Evolutionary conservation across 2,797 vertebrate species (phyloP).

Genomic region (Enteromius fasciolatus): DNA sequence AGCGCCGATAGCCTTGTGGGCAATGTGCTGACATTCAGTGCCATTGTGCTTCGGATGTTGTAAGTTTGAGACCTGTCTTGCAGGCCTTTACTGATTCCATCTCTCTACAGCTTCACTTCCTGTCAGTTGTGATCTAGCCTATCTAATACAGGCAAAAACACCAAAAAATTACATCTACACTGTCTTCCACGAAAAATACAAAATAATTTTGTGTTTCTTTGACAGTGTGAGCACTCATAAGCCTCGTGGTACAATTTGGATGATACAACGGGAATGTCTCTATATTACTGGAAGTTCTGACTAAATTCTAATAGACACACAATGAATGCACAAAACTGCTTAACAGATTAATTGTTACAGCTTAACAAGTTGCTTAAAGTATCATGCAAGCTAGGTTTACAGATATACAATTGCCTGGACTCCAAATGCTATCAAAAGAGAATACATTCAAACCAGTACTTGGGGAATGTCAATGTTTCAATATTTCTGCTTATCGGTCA

Average conservation of each 20-base stretch:
- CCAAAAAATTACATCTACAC: too few relatives aligned
- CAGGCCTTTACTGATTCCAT: too few relatives aligned
- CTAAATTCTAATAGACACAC: not conserved
- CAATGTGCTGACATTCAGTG: too few relatives aligned
- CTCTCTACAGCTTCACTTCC: too few relatives aligned
- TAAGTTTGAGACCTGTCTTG: too few relatives aligned
- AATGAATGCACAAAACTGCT: constrained; percentile 1
- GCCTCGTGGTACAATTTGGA: not conserved
- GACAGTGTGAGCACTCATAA: not conserved
- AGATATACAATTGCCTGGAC: constrained; percentile 17
- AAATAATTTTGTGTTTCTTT: not conserved
- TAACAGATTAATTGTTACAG: constrained; percentile 52
- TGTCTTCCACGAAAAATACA: constrained; percentile 13
- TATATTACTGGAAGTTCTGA: constrained; percentile 4
- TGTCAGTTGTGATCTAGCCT: too few relatives aligned
- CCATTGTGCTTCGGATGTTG: too few relatives aligned
- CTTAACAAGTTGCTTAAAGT: not conserved
- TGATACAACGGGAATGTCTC: not conserved
- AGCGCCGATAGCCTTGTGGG: too few relatives aligned
- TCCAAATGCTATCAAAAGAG: not conserved
- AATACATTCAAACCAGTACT: not conserved
- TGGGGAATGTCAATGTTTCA: not conserved
- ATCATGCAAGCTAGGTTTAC: not conserved
- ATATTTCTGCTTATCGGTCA: not conserved
- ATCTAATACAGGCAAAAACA: too few relatives aligned